Evolutionary conservation across 2,888 invertebrate genomes (phyloP).

Genomic region (Ptilodon capucinus): DNA sequence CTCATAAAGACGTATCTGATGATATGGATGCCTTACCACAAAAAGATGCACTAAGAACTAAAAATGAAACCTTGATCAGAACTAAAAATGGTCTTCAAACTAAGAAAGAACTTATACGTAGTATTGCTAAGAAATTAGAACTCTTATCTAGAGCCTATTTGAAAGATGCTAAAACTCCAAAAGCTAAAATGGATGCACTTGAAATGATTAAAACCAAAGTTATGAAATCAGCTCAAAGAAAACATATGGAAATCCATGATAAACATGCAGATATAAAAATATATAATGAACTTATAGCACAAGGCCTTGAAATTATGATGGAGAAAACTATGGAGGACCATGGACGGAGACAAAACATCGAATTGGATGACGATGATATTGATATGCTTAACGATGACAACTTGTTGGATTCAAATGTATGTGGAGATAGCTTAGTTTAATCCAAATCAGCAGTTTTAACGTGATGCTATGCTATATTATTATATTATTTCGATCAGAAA

Average conservation of each 20-base stretch:
- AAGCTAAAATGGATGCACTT: slow-evolving; percentile 36
- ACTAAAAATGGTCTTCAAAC: slow-evolving; percentile 4
- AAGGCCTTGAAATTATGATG: slow-evolving; percentile 33
- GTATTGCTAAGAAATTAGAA: slow-evolving; percentile 44
- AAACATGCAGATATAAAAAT: slow-evolving; percentile 34
- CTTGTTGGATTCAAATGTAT: neutral
- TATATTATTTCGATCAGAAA: no score
- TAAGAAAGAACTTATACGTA: slow-evolving; percentile 23
- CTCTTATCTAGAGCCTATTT: slow-evolving; percentile 33
- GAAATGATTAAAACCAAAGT: slow-evolving; percentile 36
- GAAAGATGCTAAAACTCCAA: slow-evolving; percentile 27
- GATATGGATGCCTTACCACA: neutral
- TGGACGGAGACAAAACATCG: slow-evolving; percentile 18
- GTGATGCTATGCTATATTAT: no score
- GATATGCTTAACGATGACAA: neutral
- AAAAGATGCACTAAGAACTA: slow-evolving; percentile 2
- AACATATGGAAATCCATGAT: slow-evolving; percentile 24
- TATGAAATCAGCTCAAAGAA: slow-evolving; percentile 26
- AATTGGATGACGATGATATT: neutral
- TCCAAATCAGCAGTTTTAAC: no score
- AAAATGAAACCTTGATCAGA: neutral
- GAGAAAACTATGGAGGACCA: slow-evolving; percentile 14
- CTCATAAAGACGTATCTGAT: neutral
- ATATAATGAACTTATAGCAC: slow-evolving; percentile 36
- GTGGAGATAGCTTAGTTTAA: no score